These are phyloP conservation scores for Pachydiplax longipennis DNA, from an alignment of 2,888 invertebrate genomes.

Conservation along the genomic window DNA sequence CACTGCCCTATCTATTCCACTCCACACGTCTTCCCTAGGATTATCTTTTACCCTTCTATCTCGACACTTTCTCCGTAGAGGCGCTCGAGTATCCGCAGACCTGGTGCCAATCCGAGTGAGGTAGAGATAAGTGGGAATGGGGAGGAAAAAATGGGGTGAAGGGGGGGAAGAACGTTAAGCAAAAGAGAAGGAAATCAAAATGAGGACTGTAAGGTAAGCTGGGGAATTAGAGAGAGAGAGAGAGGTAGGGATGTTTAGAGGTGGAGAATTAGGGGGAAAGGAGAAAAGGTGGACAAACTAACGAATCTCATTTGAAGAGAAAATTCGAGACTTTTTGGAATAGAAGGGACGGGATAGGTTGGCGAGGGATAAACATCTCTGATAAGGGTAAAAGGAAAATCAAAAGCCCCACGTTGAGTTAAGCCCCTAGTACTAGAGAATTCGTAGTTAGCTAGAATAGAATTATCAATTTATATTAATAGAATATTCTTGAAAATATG, in stretches of 20 bases:
- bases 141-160: not conserved
- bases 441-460: too few relatives aligned
- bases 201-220: not conserved
- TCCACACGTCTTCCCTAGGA: not conserved
- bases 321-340: too few relatives aligned
- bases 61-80: not conserved
- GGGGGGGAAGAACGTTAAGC: not conserved
- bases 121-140: not conserved
- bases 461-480: too few relatives aligned
- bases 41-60: not conserved
- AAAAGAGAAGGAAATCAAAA: not conserved
- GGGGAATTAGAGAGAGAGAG: not conserved
- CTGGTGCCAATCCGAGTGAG: not conserved
- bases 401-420: too few relatives aligned
- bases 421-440: too few relatives aligned
- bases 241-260: not conserved
- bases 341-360: too few relatives aligned
- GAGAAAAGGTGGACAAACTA: not conserved
- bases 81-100: not conserved
- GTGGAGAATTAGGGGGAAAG: not conserved
- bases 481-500: too few relatives aligned
- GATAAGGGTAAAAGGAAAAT: too few relatives aligned
- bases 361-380: too few relatives aligned
- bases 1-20: slow-evolving; percentile 13
- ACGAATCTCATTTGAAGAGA: too few relatives aligned